Conservation (phyloP, 2,888 invertebrate genomes). For the Netelia melanura region DNA sequence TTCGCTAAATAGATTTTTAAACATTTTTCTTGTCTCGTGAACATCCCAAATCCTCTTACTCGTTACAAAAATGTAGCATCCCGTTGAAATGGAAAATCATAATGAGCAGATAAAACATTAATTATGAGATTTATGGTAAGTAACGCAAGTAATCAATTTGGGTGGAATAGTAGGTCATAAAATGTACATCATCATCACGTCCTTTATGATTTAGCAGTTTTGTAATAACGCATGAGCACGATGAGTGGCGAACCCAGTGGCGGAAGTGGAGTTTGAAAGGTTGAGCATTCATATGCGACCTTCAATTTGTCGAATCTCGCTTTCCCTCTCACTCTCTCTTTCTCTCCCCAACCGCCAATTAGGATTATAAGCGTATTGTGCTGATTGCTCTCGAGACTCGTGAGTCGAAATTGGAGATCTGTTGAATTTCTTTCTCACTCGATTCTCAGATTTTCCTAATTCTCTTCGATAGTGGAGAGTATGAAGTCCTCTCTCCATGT, state of each 20-base stretch:
- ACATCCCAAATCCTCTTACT: too few relatives aligned
- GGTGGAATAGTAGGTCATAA: neutral
- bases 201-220: neutral
- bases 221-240: slow-evolving; percentile 12
- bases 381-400: slow-evolving; percentile 66
- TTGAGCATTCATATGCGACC: neutral
- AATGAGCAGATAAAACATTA: too few relatives aligned
- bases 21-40: too few relatives aligned
- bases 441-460: slow-evolving; percentile 20
- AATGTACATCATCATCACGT: neutral
- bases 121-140: too few relatives aligned
- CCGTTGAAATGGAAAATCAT: too few relatives aligned
- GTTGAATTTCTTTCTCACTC: slow-evolving; percentile 20
- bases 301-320: slow-evolving; percentile 6
- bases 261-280: neutral
- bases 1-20: too few relatives aligned
- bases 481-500: slow-evolving; percentile 34
- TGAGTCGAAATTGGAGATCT: slow-evolving; percentile 62
- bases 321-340: neutral
- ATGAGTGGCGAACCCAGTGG: neutral
- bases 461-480: slow-evolving; percentile 52
- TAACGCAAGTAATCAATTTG: too few relatives aligned
- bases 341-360: slow-evolving; percentile 57
- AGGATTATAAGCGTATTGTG: slow-evolving; percentile 64
- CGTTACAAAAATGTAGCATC: too few relatives aligned